These are phyloP conservation scores for Brachionichthys hirsutus DNA, from an alignment of 2,113 vertebrate species.

Conservation along the genomic window DNA sequence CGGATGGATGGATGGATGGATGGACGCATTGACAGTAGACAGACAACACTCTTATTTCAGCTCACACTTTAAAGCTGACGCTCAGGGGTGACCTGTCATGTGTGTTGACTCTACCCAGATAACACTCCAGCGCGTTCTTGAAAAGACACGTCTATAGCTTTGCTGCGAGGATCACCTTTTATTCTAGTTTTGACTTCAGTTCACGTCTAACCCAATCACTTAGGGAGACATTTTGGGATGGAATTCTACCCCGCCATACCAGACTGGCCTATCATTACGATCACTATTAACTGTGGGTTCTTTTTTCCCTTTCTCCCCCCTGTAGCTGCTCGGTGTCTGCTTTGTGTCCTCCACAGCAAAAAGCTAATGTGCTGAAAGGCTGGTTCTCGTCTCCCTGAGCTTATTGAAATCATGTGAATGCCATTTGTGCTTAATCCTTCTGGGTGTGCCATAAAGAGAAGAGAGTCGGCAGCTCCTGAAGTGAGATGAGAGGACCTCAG, in stretches of 20 bases:
- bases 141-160: constrained; percentile 25
- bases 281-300: constrained; percentile 58
- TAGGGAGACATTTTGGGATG: constrained; percentile 42
- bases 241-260: constrained; percentile 66
- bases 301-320: constrained; percentile 27
- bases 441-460: constrained; percentile 74
- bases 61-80: not conserved
- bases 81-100: constrained; percentile 8
- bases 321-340: constrained; percentile 63
- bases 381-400: constrained; percentile 71
- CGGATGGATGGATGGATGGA: too few relatives aligned
- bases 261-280: constrained; percentile 70
- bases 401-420: constrained; percentile 79
- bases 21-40: not conserved
- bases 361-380: constrained; percentile 79
- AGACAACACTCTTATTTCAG: not conserved
- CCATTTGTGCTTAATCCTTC: constrained; percentile 79
- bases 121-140: constrained; percentile 25
- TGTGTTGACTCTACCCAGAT: constrained; percentile 32
- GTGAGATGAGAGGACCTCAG: constrained; percentile 77
- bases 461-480: constrained; percentile 75
- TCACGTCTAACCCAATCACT: constrained; percentile 63
- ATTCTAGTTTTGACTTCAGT: constrained; percentile 53
- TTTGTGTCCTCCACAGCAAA: constrained; percentile 74
- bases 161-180: constrained; percentile 43